These are phyloP conservation scores for Exaiptasia diaphana DNA, from an alignment of 64 coral and sea anemone genomes.

Conservation along the genomic window DNA sequence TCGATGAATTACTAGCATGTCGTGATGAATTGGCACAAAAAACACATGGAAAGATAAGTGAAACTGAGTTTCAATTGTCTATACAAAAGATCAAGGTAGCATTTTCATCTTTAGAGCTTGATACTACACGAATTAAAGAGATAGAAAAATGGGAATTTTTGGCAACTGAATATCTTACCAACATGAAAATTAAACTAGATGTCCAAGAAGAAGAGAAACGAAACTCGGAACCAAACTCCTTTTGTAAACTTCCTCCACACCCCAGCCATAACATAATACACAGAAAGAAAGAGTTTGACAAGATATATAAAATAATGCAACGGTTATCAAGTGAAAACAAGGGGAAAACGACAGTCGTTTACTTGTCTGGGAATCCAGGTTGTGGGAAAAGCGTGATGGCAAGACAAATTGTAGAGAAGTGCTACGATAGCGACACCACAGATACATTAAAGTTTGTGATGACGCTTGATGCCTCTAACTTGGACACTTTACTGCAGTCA, in stretches of 20 bases:
- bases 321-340: background rate
- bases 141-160: slow-evolving; percentile 32
- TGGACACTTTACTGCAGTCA: background rate
- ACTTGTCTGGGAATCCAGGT: slow-evolving; percentile 4
- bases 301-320: background rate
- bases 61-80: background rate
- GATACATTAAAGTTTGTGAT: background rate
- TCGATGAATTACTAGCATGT: slow-evolving; percentile 22
- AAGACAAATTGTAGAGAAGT: slow-evolving; percentile 3
- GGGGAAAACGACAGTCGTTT: background rate
- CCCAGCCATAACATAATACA: background rate
- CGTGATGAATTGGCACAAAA: slow-evolving; percentile 49
- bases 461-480: background rate
- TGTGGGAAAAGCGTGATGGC: slow-evolving; percentile 19
- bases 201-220: slow-evolving; percentile 24
- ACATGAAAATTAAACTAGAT: slow-evolving; percentile 3
- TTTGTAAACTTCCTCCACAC: background rate
- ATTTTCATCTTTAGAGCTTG: slow-evolving; percentile 10
- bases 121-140: slow-evolving; percentile 19
- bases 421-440: background rate
- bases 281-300: background rate
- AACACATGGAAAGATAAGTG: slow-evolving; percentile 9
- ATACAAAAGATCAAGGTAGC: background rate
- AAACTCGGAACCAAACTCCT: slow-evolving; percentile 1
- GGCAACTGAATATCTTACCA: slow-evolving; percentile 18